phyloP scores from a whole-genome alignment of 2,888 invertebrate genomes.

The Rhamnusium bicolor region DNA sequence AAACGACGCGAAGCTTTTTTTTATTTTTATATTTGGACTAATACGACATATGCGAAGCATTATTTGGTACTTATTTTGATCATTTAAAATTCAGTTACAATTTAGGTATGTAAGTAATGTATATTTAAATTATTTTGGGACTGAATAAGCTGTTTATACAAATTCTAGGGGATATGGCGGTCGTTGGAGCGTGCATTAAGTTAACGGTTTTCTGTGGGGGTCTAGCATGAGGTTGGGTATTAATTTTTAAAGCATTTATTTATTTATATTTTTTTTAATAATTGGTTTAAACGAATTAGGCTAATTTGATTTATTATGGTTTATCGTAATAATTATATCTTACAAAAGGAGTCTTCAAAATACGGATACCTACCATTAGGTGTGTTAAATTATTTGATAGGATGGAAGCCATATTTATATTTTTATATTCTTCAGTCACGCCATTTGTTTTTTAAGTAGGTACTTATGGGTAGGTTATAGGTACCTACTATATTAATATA shows the following conservation, averaged over 20 bases:
- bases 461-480: no score
- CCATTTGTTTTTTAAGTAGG: no score
- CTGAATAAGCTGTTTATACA: slow-evolving; percentile 10
- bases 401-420: background rate
- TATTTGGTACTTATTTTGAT: no score
- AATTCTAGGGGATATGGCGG: background rate
- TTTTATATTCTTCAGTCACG: no score
- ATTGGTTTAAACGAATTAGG: background rate
- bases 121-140: background rate
- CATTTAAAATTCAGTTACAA: no score
- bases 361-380: no score
- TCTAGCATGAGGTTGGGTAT: background rate
- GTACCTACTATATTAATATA: no score
- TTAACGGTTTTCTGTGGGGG: slow-evolving; percentile 8
- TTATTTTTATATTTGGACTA: background rate
- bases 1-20: background rate
- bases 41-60: background rate
- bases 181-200: background rate
- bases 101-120: no score
- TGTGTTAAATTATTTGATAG: background rate
- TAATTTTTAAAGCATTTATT: no score
- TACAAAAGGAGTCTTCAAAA: no score
- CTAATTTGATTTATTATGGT: no score
- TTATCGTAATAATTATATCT: no score
- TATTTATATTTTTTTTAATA: background rate